Conservation (phyloP, 2,113 vertebrate genomes). For the Coptodon rendalli region DNA sequence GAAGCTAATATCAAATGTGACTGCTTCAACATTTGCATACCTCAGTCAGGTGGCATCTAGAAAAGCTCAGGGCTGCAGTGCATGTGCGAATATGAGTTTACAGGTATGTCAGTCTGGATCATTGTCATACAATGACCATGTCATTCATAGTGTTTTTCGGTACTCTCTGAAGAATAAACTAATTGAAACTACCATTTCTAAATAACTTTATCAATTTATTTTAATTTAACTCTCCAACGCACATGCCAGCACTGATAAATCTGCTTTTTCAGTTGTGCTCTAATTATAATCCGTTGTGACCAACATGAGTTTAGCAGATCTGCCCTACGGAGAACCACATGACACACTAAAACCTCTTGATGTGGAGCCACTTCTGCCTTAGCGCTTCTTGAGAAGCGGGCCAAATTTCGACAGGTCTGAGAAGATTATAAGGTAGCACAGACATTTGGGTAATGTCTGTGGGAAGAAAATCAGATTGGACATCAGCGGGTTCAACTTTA, state of each 20-base stretch:
- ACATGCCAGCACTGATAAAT: background rate
- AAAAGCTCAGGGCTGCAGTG: background rate
- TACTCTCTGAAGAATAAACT: rapidly evolving
- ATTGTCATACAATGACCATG: rapidly evolving
- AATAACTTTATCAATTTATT: background rate
- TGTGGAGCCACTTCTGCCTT: background rate
- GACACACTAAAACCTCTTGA: background rate
- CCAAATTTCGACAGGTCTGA: background rate
- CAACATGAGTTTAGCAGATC: background rate
- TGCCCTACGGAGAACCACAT: background rate
- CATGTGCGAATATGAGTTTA: background rate
- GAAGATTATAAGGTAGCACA: background rate
- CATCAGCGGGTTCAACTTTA: background rate
- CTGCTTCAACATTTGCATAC: background rate
- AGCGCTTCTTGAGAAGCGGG: rapidly evolving
- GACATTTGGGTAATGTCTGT: background rate
- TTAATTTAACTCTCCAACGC: background rate
- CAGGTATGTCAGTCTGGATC: background rate
- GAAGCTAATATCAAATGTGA: background rate
- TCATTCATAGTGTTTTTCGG: background rate
- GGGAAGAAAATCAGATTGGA: background rate
- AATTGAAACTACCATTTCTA: background rate
- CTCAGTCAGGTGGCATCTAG: background rate
- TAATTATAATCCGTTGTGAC: background rate
- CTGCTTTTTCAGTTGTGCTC: rapidly evolving